A percentile compares a stretch with the other conserved stretches of the same genome.
Evolutionary conservation across 2,888 invertebrate species (phyloP).

Genomic region (Drosophila aldrichi): DNA sequence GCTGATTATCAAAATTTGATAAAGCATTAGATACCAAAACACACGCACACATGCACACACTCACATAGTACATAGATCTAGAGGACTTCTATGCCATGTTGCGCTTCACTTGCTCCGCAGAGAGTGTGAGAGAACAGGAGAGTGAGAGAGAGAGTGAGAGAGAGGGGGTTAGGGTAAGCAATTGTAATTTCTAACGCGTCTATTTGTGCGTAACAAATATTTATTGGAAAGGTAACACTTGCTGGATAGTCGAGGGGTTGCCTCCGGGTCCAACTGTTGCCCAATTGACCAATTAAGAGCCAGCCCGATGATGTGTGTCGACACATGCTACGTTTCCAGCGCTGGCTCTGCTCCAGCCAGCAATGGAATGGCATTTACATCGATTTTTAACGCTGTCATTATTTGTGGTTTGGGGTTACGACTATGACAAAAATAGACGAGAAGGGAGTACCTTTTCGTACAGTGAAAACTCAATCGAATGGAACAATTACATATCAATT

Average conservation of each 20-base stretch:
- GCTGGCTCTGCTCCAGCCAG: constrained; percentile 20
- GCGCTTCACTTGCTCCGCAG: constrained; percentile 63
- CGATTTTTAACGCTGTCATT: constrained; percentile 52
- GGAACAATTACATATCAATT: constrained; percentile 16
- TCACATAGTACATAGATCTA: constrained; percentile 28
- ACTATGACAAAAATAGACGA: not conserved
- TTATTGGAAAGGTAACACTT: constrained; percentile 82
- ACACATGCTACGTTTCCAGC: constrained; percentile 44
- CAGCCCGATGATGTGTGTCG: constrained; percentile 60
- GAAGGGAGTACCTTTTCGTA: constrained; percentile 24
- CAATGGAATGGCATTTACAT: constrained; percentile 16
- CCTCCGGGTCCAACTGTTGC: constrained; percentile 53
- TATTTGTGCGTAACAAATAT: constrained; percentile 81
- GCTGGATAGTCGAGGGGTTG: constrained; percentile 19
- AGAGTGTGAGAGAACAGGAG: constrained; percentile 4
- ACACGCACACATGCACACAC: constrained; percentile 35
- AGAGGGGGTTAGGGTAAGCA: constrained; percentile 6
- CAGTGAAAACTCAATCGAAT: constrained; percentile 31
- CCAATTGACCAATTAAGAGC: constrained; percentile 75
- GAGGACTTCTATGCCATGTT: constrained; percentile 47
- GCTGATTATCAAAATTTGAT: constrained; percentile 77
- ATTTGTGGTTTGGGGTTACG: constrained; percentile 42
- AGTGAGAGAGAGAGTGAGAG: not conserved
- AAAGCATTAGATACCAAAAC: constrained; percentile 65
- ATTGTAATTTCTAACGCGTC: constrained; percentile 69